Evolutionary conservation across 2,797 vertebrate genomes (phyloP).

Genomic region (Graptemys geographica): DNA sequence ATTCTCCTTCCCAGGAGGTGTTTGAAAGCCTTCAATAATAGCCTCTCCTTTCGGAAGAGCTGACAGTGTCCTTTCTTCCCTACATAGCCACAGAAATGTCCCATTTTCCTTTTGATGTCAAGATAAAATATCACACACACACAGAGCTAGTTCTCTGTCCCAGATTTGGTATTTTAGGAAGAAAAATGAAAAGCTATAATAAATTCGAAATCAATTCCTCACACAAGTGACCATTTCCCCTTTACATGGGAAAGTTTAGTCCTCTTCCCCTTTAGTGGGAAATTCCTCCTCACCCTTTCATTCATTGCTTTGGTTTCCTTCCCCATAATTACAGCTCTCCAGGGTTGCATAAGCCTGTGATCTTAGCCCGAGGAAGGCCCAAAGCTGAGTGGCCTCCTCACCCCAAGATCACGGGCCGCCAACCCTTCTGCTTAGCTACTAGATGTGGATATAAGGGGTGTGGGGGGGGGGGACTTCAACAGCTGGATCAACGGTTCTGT

Average conservation of each 20-base stretch:
- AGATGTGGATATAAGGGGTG: too few relatives aligned
- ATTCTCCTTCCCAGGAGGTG: slow-evolving; percentile 33
- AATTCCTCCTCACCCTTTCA: background rate
- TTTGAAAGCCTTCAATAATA: slow-evolving; percentile 37
- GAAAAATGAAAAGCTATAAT: slow-evolving; percentile 3
- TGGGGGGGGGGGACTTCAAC: background rate
- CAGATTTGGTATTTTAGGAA: slow-evolving; percentile 17
- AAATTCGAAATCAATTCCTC: background rate
- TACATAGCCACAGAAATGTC: background rate
- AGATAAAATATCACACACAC: background rate
- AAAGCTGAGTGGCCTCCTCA: background rate
- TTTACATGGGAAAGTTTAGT: background rate
- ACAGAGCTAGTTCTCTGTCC: slow-evolving; percentile 7
- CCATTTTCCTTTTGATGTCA: slow-evolving; percentile 31
- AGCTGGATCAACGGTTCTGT: background rate
- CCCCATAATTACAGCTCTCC: background rate
- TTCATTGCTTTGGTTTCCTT: background rate
- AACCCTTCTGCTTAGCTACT: background rate
- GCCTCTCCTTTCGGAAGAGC: background rate
- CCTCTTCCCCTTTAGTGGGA: background rate
- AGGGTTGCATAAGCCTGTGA: background rate
- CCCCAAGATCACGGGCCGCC: fast-evolving
- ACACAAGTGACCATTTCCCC: background rate
- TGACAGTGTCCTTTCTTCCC: slow-evolving; percentile 1
- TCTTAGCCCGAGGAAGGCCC: background rate